phyloP scores from a whole-genome alignment of 2,113 vertebrate genomes.

The Mobula birostris region DNA sequence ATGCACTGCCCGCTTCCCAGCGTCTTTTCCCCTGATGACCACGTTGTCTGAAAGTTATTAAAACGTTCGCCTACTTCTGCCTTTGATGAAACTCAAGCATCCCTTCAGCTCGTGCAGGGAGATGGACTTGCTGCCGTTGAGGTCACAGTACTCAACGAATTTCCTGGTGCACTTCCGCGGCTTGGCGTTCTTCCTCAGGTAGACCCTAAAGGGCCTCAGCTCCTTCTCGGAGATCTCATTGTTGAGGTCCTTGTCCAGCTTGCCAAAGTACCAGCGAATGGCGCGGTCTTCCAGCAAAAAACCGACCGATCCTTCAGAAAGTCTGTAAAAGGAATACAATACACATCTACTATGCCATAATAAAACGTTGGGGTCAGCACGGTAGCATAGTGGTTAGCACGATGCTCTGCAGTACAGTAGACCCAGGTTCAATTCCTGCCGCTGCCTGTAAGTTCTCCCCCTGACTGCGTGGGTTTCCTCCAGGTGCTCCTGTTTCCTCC shows the following conservation, averaged over 20 bases:
- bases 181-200: constrained; percentile 48
- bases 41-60: neutral
- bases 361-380: too few species aligned
- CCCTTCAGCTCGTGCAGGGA: constrained; percentile 50
- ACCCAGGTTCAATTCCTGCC: too few species aligned
- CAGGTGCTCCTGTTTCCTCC: too few species aligned
- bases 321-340: neutral
- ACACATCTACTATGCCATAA: neutral
- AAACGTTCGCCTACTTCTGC: constrained; percentile 3
- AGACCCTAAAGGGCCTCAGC: constrained; percentile 49
- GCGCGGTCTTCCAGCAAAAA: constrained; percentile 42
- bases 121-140: constrained; percentile 47
- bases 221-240: constrained; percentile 51
- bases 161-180: constrained; percentile 54
- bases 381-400: too few species aligned
- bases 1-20: neutral
- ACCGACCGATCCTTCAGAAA: constrained; percentile 18
- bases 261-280: constrained; percentile 50
- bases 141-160: constrained; percentile 55
- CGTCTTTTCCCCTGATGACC: neutral
- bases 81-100: constrained; percentile 50
- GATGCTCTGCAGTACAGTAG: too few species aligned
- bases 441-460: too few species aligned
- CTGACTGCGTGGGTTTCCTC: too few species aligned
- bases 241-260: constrained; percentile 51